Evolutionary conservation across 2,888 invertebrate species (phyloP).

Genomic region (Sussaba pulchella): DNA sequence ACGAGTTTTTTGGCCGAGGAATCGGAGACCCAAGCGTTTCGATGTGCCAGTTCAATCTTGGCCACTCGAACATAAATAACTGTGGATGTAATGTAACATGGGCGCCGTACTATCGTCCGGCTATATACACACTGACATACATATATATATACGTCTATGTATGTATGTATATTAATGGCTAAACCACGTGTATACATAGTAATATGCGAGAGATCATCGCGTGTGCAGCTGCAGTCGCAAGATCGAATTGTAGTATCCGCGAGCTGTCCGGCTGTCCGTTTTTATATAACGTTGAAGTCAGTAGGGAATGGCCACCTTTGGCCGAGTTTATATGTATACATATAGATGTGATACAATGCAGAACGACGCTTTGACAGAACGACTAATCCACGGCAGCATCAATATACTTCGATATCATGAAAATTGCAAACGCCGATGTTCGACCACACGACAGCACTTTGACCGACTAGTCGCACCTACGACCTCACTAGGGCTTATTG

Average conservation of each 20-base stretch:
- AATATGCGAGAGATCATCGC: slow-evolving; percentile 33
- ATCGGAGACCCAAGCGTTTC: slow-evolving; percentile 51
- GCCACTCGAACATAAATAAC: slow-evolving; percentile 63
- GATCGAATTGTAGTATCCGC: slow-evolving; percentile 36
- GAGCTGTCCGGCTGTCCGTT: slow-evolving; percentile 54
- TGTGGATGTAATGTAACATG: slow-evolving; percentile 44
- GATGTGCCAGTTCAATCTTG: slow-evolving; percentile 67
- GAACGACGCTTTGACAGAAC: slow-evolving; percentile 34
- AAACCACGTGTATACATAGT: slow-evolving; percentile 17
- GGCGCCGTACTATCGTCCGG: slow-evolving; percentile 11
- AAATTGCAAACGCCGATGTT: background rate
- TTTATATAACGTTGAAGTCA: slow-evolving; percentile 35
- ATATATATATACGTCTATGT: background rate
- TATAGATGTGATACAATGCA: background rate
- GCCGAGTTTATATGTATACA: slow-evolving; percentile 9
- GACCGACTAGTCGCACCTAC: slow-evolving; percentile 28
- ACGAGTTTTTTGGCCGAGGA: slow-evolving; percentile 63
- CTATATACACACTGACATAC: background rate
- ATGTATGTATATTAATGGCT: background rate
- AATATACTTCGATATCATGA: slow-evolving; percentile 37
- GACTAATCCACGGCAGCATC: slow-evolving; percentile 42
- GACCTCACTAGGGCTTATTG: background rate
- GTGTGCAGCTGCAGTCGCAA: slow-evolving; percentile 47
- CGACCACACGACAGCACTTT: background rate
- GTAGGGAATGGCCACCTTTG: slow-evolving; percentile 46